Percentiles rank a stretch among this genome's conserved stretches.
phyloP scores from a whole-genome alignment of 2,888 invertebrate species.

The Acronicta aceris region DNA sequence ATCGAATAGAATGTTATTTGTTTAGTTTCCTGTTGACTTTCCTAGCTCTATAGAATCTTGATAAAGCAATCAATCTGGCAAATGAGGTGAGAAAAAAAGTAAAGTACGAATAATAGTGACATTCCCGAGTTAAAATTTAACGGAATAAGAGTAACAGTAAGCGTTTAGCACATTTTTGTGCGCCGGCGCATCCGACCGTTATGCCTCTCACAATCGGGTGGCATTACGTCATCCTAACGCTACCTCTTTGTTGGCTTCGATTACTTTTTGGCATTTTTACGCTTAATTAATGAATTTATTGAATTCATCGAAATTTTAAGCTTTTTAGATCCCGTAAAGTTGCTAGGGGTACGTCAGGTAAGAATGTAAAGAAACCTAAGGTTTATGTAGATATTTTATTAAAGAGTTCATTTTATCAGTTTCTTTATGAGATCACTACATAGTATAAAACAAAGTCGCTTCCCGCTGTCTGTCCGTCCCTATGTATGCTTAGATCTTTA shows the following conservation, averaged over 20 bases:
- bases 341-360: too few species aligned
- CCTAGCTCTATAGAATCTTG: too few species aligned
- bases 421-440: too few species aligned
- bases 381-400: too few species aligned
- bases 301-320: too few species aligned
- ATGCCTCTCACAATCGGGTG: conserved; percentile 38
- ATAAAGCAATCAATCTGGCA: background rate
- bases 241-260: conserved; percentile 44
- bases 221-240: conserved; percentile 53
- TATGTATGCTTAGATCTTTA: too few species aligned
- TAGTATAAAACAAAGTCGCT: too few species aligned
- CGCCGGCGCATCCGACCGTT: conserved; percentile 49
- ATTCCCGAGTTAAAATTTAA: conserved; percentile 32
- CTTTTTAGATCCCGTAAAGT: too few species aligned
- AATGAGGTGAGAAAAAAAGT: background rate
- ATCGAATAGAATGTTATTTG: background rate
- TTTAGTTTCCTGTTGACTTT: background rate
- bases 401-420: too few species aligned
- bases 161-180: conserved; percentile 51
- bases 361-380: too few species aligned
- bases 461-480: too few species aligned
- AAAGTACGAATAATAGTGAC: conserved; percentile 4
- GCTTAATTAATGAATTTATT: conserved; percentile 24
- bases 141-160: conserved; percentile 51
- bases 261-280: conserved; percentile 33